phyloP scores from a whole-genome alignment of 2,113 vertebrate genomes.

The Clinocottus analis region DNA sequence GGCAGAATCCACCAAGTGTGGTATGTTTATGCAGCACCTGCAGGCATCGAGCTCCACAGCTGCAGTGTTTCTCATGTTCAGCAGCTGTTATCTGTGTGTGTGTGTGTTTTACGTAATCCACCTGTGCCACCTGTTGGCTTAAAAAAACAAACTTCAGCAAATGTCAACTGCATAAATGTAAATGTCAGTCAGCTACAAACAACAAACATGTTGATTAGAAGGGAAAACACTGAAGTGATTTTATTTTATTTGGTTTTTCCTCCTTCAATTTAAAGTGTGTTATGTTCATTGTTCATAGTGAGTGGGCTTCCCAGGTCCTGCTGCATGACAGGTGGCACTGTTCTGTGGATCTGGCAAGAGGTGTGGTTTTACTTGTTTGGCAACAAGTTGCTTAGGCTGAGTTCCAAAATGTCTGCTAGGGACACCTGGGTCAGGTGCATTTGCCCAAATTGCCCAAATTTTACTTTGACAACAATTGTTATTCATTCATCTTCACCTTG shows the following conservation, averaged over 20 bases:
- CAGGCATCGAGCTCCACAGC: neutral
- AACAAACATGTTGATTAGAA: neutral
- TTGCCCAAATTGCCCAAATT: neutral
- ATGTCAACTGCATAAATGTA: neutral
- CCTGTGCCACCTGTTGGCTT: neutral
- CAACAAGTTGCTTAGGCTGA: constrained; percentile 20
- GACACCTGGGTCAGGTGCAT: neutral
- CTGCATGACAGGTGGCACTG: constrained; percentile 11
- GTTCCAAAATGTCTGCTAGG: constrained; percentile 6
- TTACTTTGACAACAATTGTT: neutral
- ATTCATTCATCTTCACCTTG: neutral
- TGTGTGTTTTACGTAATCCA: neutral
- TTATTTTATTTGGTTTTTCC: no score
- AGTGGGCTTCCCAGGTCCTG: neutral
- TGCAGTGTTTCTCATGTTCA: neutral
- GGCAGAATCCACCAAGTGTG: neutral
- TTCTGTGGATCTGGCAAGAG: neutral
- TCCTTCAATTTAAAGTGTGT: neutral
- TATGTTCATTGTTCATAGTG: neutral
- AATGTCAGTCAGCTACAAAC: neutral
- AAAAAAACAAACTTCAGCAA: neutral
- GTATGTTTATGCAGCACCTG: neutral
- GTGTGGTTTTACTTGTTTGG: neutral
- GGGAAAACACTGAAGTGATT: neutral
- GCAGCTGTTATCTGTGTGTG: no score